Evolutionary conservation across 2,113 vertebrate genomes (phyloP).

Genomic region (Macrotus californicus): DNA sequence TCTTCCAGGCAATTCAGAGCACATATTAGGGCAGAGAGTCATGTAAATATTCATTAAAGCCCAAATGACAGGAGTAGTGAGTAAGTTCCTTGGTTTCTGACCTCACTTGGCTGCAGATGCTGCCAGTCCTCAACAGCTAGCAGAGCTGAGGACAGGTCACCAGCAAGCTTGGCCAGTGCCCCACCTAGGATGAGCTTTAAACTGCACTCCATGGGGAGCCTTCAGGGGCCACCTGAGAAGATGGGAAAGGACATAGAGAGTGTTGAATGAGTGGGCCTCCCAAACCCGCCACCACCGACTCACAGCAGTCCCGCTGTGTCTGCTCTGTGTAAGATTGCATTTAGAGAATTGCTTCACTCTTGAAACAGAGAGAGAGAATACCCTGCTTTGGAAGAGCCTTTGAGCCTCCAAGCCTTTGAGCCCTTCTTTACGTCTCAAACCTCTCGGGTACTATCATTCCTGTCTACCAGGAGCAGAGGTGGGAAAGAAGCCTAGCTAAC

Average conservation of each 20-base stretch:
- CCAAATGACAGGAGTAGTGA: not conserved
- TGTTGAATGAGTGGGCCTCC: not conserved
- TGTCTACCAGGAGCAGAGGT: not conserved
- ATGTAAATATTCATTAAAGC: not conserved
- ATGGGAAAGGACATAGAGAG: not conserved
- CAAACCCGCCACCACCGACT: not conserved
- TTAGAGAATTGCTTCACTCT: not conserved
- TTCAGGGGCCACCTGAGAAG: not conserved
- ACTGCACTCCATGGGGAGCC: not conserved
- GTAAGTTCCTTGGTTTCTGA: not conserved
- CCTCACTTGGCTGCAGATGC: not conserved
- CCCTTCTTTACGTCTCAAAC: not conserved
- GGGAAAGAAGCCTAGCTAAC: not conserved
- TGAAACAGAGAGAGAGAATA: not conserved
- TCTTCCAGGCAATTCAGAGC: not conserved
- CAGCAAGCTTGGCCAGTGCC: not conserved
- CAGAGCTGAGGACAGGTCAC: not conserved
- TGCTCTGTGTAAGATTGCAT: not conserved
- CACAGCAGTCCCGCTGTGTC: not conserved
- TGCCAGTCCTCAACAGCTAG: not conserved
- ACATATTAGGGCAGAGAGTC: not conserved
- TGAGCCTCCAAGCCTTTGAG: not conserved
- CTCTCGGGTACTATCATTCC: not conserved
- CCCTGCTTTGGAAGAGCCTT: not conserved
- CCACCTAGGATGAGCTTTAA: not conserved